A percentile compares a stretch with the other conserved stretches of the same genome.
Conservation (phyloP, 1,140 invertebrate species). For the Nebria ingens region DNA sequence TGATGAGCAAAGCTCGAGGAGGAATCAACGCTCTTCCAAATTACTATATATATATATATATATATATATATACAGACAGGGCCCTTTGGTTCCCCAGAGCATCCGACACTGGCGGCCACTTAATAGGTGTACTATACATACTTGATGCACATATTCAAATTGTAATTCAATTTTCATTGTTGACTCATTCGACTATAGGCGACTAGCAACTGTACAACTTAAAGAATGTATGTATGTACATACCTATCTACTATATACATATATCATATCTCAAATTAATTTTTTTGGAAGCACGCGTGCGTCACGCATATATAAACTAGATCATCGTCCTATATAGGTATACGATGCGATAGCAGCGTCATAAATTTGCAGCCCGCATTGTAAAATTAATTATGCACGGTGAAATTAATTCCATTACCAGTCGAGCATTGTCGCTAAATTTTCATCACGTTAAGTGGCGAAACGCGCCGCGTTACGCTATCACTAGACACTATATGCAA, state of each 20-base stretch:
- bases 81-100: no score
- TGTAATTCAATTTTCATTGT: no score
- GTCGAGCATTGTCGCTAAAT: constrained; percentile 1
- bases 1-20: neutral
- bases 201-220: neutral
- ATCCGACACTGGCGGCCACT: no score
- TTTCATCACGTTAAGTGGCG: constrained; percentile 6
- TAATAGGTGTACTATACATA: no score
- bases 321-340: neutral
- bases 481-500: no score
- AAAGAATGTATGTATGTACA: neutral
- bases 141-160: no score
- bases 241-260: neutral
- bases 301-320: neutral
- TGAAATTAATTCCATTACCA: constrained; percentile 7
- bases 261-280: neutral
- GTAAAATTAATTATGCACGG: constrained; percentile 8
- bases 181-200: no score
- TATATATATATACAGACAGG: no score
- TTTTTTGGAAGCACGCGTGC: neutral
- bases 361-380: constrained; percentile 1
- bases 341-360: neutral
- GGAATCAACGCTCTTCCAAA: no score
- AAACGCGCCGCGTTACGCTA: constrained; percentile 1
- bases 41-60: no score